phyloP scores from a whole-genome alignment of 2,797 vertebrate species.

The Micropoecilia bifurca region DNA sequence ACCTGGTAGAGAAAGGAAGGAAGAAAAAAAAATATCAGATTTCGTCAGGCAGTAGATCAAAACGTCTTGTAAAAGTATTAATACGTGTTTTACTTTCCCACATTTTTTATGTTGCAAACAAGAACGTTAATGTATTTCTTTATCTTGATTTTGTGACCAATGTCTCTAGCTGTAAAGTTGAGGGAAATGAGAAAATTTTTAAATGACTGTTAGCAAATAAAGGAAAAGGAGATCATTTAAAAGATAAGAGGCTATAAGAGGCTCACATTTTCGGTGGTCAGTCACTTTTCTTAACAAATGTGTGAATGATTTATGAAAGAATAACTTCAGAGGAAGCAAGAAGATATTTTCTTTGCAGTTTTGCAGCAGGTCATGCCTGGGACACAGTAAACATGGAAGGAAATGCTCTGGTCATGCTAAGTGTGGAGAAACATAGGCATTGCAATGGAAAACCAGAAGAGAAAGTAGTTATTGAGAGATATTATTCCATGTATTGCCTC shows the following conservation, averaged over 20 bases:
- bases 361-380: background rate
- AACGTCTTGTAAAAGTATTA: background rate
- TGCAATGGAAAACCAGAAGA: background rate
- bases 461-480: background rate
- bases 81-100: background rate
- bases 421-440: background rate
- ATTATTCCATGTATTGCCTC: background rate
- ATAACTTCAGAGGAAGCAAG: background rate
- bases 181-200: background rate
- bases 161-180: background rate
- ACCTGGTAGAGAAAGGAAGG: conserved; percentile 35
- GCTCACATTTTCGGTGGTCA: background rate
- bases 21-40: conserved; percentile 25
- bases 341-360: background rate
- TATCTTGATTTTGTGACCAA: background rate
- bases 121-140: background rate
- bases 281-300: background rate
- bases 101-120: background rate
- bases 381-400: background rate
- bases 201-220: background rate
- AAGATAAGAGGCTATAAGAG: background rate
- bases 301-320: background rate
- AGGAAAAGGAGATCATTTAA: background rate
- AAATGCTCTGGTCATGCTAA: background rate
- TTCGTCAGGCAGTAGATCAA: background rate